Base-by-base conservation (phyloP, 2,888 invertebrate genomes). In the Cybosia mesomella region DNA sequence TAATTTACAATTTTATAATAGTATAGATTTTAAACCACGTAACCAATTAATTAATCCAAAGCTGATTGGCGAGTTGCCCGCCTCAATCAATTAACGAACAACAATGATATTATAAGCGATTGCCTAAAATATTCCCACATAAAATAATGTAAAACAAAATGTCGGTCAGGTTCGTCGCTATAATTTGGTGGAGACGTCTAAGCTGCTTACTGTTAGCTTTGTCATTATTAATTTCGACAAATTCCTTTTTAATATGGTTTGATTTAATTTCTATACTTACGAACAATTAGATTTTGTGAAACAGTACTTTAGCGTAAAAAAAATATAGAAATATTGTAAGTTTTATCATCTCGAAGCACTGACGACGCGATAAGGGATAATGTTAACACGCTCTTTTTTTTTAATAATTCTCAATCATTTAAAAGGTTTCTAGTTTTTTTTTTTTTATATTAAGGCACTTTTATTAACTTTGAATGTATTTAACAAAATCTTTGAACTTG, bases 211-310 rank as follows among this genome's bases (percentile, higher is more conserved):
- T 54, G 71, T 36, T 68, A 66, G 71, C 68, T 63, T 24, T 63
- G 60, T 71, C 71, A 55, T 72, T 64, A 77, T 77, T 75, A 77
- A 77, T 75, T 77, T 68, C 36, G 53, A 53, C 43, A 64, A 71
- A 77, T 71, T 73, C 68, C 62, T 71, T 71, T 64, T 71, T 67
- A 66, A 66, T 58, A 59, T 58, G 57, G 18, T 69, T 21, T 36
- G 58, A 22, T 58, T 58, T 13, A n/a, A 58, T 58, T 58, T 21
- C 34, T 8, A 8, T 58, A 13, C 21, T 58, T 21, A 21, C 21
- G 7, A 11, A 58, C 32, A 32, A 58, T 34, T 58, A 21, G 13
- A 58, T 58, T 58, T 34, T 21, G 58, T 10, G 1, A 28, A 4
- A 5, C 2, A 7, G 5, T 10, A n/a, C 21, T 34, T 34, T 58